These are phyloP conservation scores for Leucania comma DNA, from an alignment of 2,888 invertebrate genomes.

Conservation along the genomic window DNA sequence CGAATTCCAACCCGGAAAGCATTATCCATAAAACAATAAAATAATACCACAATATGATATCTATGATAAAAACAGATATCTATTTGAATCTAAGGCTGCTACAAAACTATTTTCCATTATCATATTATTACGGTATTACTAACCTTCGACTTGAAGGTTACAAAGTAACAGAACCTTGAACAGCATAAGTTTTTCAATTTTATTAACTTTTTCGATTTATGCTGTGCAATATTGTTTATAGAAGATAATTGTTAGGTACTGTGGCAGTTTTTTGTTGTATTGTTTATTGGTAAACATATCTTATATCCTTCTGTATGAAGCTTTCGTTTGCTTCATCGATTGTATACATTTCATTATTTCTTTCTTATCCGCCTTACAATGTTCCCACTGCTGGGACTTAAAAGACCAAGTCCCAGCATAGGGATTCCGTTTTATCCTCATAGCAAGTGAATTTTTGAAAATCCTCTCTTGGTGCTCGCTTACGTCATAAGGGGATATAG, in stretches of 20 bases:
- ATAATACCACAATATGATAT: constrained; percentile 7
- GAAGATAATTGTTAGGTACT: constrained; percentile 27
- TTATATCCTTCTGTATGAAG: neutral
- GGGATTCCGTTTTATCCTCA: no score
- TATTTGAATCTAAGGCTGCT: constrained; percentile 29
- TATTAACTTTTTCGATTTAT: constrained; percentile 60
- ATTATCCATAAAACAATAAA: neutral
- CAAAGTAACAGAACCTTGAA: constrained; percentile 35
- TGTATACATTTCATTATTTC: no score
- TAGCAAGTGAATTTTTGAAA: no score
- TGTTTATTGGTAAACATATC: neutral
- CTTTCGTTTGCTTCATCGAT: no score
- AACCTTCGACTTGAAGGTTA: constrained; percentile 48
- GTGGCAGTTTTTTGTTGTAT: constrained; percentile 5
- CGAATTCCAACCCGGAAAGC: no score
- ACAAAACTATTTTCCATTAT: constrained; percentile 55
- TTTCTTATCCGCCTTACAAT: no score
- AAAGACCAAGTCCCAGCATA: no score
- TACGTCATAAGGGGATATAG: no score
- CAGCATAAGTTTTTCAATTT: constrained; percentile 55
- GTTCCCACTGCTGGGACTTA: no score
- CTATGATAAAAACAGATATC: constrained; percentile 44
- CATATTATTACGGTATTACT: constrained; percentile 54
- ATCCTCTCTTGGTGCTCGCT: no score
- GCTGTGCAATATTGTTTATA: constrained; percentile 34